Evolutionary conservation across 2,113 vertebrate genomes (phyloP).

Genomic region (Cariama cristata): DNA sequence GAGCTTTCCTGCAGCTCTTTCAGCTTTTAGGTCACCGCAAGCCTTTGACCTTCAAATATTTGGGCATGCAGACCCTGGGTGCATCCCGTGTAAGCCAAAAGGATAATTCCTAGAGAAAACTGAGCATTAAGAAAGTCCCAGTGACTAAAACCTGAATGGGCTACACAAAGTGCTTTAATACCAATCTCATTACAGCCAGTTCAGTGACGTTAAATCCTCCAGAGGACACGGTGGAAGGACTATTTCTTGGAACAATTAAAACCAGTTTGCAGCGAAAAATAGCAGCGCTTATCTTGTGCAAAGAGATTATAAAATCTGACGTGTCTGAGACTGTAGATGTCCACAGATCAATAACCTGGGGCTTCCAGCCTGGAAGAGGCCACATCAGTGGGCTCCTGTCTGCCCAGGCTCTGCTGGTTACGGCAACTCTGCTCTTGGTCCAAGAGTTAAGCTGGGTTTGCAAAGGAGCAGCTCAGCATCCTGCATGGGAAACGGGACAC

Average conservation of each 20-base stretch:
- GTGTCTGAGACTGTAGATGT: accelerated
- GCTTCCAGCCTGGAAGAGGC: background rate
- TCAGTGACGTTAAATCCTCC: background rate
- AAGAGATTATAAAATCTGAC: background rate
- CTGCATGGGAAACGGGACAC: accelerated
- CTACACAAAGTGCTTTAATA: background rate
- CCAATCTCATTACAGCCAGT: background rate
- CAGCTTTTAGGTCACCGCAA: accelerated
- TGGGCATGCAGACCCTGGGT: accelerated
- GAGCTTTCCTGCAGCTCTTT: background rate
- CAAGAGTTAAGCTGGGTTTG: no score
- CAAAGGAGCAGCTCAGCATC: background rate
- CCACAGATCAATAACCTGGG: background rate
- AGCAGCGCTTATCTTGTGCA: background rate
- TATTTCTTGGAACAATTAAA: background rate
- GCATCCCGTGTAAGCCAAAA: background rate
- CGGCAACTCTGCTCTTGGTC: background rate
- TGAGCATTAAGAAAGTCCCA: background rate
- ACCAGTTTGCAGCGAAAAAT: accelerated
- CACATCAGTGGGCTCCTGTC: accelerated
- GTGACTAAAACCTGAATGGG: background rate
- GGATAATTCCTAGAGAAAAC: background rate
- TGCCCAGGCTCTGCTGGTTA: background rate
- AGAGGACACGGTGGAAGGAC: accelerated
- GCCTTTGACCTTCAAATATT: no score